Evolutionary conservation across 2,113 vertebrate species (phyloP).

Genomic region (Zosterops borbonicus): DNA sequence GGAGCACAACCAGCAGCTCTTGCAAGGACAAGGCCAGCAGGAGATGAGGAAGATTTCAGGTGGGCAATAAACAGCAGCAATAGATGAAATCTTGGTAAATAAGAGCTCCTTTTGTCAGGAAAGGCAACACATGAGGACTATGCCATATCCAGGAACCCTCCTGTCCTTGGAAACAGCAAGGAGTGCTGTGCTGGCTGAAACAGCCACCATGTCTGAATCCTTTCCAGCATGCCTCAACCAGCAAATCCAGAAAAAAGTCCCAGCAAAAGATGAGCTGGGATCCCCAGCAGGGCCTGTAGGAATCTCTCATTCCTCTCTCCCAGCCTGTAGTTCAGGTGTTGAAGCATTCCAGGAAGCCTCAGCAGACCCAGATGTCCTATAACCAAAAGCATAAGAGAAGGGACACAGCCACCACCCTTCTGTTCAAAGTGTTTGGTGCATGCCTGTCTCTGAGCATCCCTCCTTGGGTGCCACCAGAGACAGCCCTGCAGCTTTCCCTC

Average conservation of each 20-base stretch:
- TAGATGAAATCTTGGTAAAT: background rate
- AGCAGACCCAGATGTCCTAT: background rate
- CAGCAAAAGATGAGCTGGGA: background rate
- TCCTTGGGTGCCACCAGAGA: background rate
- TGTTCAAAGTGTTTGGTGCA: background rate
- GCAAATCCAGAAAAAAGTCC: background rate
- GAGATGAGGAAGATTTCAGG: background rate
- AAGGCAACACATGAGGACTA: background rate
- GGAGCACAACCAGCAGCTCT: conserved; percentile 1
- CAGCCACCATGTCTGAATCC: background rate
- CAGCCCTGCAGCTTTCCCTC: background rate
- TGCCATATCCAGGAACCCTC: background rate
- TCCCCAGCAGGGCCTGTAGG: background rate
- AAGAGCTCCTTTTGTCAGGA: background rate
- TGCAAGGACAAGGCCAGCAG: conserved; percentile 38
- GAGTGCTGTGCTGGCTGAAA: background rate
- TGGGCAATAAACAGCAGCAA: background rate
- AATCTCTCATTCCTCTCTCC: background rate
- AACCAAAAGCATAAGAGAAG: background rate
- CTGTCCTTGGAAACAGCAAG: background rate
- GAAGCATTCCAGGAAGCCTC: background rate
- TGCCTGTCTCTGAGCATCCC: background rate
- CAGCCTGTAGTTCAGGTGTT: background rate
- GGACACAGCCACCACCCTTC: background rate
- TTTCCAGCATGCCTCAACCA: background rate